Percentiles rank a stretch among this genome's conserved stretches.
Evolutionary conservation across 2,113 vertebrate genomes (phyloP).

Genomic region (Mirza zaza): DNA sequence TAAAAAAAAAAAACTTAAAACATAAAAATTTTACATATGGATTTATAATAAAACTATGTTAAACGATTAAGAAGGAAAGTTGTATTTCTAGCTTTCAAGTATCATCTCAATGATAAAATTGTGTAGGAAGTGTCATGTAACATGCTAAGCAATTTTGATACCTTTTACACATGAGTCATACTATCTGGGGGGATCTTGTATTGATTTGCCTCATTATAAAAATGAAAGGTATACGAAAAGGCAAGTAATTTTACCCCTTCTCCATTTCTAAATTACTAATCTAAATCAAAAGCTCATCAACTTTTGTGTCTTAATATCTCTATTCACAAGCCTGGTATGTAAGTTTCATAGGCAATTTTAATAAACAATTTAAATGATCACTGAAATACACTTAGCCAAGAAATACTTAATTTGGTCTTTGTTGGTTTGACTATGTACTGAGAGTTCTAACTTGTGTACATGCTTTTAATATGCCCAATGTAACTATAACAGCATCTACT

Average conservation of each 20-base stretch:
- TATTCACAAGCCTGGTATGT: background rate
- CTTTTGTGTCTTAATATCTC: background rate
- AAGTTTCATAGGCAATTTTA: constrained; percentile 24
- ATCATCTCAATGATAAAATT: background rate
- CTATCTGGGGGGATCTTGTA: background rate
- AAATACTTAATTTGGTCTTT: constrained; percentile 13
- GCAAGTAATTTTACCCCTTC: background rate
- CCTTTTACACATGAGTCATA: background rate
- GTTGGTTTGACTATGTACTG: background rate
- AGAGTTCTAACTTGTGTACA: background rate
- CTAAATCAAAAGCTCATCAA: constrained; percentile 19
- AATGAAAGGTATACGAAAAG: constrained; percentile 7
- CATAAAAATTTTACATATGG: background rate
- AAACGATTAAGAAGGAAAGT: background rate
- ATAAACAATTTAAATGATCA: constrained; percentile 8
- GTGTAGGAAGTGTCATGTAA: background rate
- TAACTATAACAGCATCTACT: background rate
- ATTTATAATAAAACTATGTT: background rate
- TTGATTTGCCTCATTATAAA: constrained; percentile 19
- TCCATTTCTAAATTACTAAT: background rate
- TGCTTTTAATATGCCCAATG: background rate
- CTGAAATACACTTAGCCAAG: constrained; percentile 5
- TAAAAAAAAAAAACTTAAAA: background rate
- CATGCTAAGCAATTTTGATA: background rate
- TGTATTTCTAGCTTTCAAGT: background rate